These are phyloP conservation scores for Drosophila littoralis DNA, from an alignment of 1,140 invertebrate genomes.

Conservation along the genomic window DNA sequence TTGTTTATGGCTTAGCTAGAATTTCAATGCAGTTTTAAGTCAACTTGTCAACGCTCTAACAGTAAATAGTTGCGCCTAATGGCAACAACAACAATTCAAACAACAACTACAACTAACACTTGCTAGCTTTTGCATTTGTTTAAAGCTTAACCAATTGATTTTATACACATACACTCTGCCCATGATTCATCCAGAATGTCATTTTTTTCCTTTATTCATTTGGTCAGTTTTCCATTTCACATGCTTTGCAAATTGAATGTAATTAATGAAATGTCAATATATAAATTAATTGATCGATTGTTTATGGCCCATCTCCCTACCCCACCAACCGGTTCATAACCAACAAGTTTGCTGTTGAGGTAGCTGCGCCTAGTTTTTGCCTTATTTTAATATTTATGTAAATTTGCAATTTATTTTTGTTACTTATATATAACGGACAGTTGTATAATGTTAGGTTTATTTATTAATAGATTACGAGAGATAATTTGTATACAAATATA, in stretches of 20 bases:
- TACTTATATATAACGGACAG: background rate
- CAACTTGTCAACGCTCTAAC: constrained; percentile 61
- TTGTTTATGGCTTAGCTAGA: constrained; percentile 54
- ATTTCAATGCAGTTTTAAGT: constrained; percentile 74
- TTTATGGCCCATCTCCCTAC: background rate
- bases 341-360: constrained; percentile 11
- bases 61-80: constrained; percentile 40
- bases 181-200: constrained; percentile 38
- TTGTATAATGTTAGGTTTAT: background rate
- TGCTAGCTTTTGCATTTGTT: constrained; percentile 1
- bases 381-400: constrained; percentile 18
- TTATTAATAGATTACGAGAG: background rate
- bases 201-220: background rate
- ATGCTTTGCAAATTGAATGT: constrained; percentile 47
- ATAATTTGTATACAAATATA: background rate
- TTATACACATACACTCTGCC: constrained; percentile 11
- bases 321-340: constrained; percentile 8
- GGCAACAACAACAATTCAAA: constrained; percentile 28
- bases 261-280: constrained; percentile 64
- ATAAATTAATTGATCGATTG: constrained; percentile 45
- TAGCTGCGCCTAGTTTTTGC: constrained; percentile 28
- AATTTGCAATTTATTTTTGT: background rate
- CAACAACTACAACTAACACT: constrained; percentile 7
- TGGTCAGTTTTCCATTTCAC: constrained; percentile 6
- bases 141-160: constrained; percentile 16